Evolutionary conservation across 2,888 invertebrate genomes (phyloP), one percentile per base, ranked within the genome.

Genomic region (Drosophila maculinotata): DNA sequence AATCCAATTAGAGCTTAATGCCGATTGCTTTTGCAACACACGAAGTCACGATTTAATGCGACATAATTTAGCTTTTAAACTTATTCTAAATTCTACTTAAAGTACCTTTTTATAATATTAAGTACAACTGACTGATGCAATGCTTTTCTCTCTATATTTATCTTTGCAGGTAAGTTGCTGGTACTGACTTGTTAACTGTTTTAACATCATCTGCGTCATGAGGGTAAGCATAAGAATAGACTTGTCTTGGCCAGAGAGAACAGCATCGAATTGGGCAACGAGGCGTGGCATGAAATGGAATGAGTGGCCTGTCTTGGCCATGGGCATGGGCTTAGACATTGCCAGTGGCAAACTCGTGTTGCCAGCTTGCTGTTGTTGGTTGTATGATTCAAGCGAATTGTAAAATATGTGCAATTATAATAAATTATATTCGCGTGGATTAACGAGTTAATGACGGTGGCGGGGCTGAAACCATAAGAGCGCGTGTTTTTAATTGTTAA

Each of bases 371-470:
- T 23, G 53, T 15, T 48, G 38, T 49, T 59, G 39, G 35, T 58
- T 72, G 63, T 69, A 64, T 48, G 54, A 68, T 86, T 86, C 81
- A 54, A 64, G 81, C 87, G 85, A 80, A 80, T 80, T 77, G 67
- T 58, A 62, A 66, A 74, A 74, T 79, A 59, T 79, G 69, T 69
- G 86, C 82, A 83, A 83, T 83, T 83, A 83, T 86, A 87, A 82
- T 85, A 83, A 85, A 82, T 82, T 82, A 82, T 82, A 71, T 82
- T 87, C 88, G 82, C 86, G 76, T 87, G 82, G 88, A 83, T 83
- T 86, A 85, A 85, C 79, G 60, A 79, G 79, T 80, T 83, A 86
- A 88, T 85, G 87, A 87, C 82, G 85, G 74, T 80, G 69, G 42
- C 70, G 56, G 52, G 54, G 72, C 51, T 62, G 54, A 56, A 69